Evolutionary conservation across 1,140 invertebrate species (phyloP).

Genomic region (Andricus grossulariae): DNA sequence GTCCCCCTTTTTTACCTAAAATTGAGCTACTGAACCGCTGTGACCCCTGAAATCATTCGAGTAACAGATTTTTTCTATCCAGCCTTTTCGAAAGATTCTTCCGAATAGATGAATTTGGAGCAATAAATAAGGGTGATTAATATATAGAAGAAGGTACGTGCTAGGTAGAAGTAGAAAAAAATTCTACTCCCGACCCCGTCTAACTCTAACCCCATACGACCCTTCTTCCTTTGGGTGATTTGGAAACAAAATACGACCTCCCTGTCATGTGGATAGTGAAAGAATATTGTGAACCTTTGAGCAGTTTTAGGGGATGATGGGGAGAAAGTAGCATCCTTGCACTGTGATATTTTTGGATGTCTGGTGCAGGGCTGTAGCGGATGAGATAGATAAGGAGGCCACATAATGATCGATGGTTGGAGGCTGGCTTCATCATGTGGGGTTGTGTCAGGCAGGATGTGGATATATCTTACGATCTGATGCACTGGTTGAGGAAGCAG

Average conservation of each 20-base stretch:
- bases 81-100: conserved; percentile 5
- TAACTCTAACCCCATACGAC: conserved; percentile 8
- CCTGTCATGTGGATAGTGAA: background rate
- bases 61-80: background rate
- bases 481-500: conserved; percentile 10
- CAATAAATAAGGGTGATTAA: conserved; percentile 14
- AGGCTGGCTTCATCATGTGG: conserved; percentile 41
- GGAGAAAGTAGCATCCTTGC: background rate
- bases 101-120: conserved; percentile 20
- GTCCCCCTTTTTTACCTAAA: no score
- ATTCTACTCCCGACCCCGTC: conserved; percentile 3
- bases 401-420: conserved; percentile 59
- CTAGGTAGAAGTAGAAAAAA: background rate
- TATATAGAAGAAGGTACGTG: conserved; percentile 18
- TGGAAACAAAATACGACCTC: conserved; percentile 6
- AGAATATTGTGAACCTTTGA: background rate
- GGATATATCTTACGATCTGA: background rate
- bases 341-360: conserved; percentile 53
- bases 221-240: conserved; percentile 1
- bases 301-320: no score
- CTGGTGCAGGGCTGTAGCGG: conserved; percentile 21
- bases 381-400: conserved; percentile 45
- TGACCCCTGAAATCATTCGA: no score
- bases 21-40: no score
- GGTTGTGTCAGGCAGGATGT: no score